phyloP scores from a whole-genome alignment of 2,797 vertebrate species.

The Lepus townsendii region DNA sequence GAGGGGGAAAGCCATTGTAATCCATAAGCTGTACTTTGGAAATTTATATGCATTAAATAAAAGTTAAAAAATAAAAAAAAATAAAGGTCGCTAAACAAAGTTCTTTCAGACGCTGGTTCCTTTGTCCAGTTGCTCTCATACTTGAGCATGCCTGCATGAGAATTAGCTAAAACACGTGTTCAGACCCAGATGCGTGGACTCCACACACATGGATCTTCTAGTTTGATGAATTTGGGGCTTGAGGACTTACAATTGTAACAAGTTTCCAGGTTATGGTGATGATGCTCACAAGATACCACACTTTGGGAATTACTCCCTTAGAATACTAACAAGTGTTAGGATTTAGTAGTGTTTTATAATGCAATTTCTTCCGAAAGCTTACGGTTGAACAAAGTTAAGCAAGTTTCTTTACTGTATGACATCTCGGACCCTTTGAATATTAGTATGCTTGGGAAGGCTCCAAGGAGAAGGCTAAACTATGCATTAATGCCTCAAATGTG shows the following conservation, averaged over 20 bases:
- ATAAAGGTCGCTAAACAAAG: not conserved
- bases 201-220: not conserved
- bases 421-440: slow-evolving; percentile 22
- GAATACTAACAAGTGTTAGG: slow-evolving; percentile 14
- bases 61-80: too few relatives aligned
- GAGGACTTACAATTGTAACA: not conserved
- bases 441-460: slow-evolving; percentile 1
- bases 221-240: not conserved
- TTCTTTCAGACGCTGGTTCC: not conserved
- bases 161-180: slow-evolving; percentile 1
- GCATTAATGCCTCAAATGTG: not conserved
- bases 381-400: not conserved
- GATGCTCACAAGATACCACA: not conserved
- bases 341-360: not conserved
- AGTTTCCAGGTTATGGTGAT: too few relatives aligned
- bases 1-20: too few relatives aligned
- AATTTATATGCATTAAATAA: too few relatives aligned
- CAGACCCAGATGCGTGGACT: slow-evolving; percentile 23
- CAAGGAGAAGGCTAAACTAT: not conserved
- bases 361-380: not conserved
- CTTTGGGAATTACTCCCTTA: not conserved
- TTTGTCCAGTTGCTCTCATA: not conserved
- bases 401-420: slow-evolving; percentile 15
- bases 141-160: not conserved
- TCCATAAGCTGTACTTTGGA: too few relatives aligned